Conservation (phyloP, 2,113 vertebrate species). For the Zingel zingel region DNA sequence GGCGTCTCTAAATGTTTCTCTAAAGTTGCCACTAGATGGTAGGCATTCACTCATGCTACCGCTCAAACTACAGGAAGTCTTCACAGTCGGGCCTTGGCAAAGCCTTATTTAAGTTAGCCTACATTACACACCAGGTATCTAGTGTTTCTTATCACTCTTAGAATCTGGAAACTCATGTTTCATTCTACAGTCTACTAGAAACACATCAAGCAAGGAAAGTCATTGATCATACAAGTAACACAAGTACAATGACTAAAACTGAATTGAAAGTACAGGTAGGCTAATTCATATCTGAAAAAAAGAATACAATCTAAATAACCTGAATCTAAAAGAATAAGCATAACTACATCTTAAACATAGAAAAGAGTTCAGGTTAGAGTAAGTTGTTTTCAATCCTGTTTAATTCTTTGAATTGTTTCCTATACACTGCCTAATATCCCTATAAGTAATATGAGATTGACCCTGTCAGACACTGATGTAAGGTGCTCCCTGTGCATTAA, state of each 20-base stretch:
- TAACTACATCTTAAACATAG: neutral
- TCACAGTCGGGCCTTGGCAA: neutral
- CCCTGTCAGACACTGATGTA: neutral
- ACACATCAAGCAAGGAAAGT: neutral
- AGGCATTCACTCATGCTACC: constrained; percentile 12
- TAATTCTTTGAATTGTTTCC: neutral
- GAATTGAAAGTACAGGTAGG: neutral
- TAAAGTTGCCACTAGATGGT: constrained; percentile 70
- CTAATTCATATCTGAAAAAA: neutral
- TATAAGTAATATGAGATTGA: neutral
- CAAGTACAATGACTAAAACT: neutral
- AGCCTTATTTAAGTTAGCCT: neutral
- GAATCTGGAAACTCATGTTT: constrained; percentile 5
- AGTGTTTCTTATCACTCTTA: neutral
- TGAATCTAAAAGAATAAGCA: neutral
- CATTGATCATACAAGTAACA: neutral
- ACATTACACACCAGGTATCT: neutral
- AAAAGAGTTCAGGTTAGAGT: neutral
- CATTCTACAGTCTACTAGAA: neutral
- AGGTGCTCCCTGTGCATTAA: constrained; percentile 16
- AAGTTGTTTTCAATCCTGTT: neutral
- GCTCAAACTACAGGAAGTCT: constrained; percentile 10
- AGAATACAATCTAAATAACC: neutral
- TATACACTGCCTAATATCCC: neutral
- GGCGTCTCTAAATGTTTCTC: constrained; percentile 34